Evolutionary conservation across 2,113 vertebrate species (phyloP).

Genomic region (Vombatus ursinus): DNA sequence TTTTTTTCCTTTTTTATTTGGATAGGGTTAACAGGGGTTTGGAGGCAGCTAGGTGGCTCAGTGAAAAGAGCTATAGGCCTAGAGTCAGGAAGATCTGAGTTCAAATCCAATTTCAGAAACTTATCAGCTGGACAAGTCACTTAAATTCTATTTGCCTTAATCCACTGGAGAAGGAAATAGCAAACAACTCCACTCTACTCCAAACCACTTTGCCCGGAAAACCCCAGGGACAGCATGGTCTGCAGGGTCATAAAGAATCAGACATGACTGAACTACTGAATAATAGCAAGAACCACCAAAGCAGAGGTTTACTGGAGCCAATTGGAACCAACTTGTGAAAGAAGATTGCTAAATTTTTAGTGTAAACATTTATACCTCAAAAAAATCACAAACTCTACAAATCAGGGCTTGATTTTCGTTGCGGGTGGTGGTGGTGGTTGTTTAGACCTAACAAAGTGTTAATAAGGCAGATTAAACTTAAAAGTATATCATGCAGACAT

Average conservation of each 20-base stretch:
- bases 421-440: background rate
- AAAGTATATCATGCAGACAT: background rate
- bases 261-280: background rate
- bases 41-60: background rate
- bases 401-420: background rate
- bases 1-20: background rate
- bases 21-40: background rate
- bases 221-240: background rate
- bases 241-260: background rate
- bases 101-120: background rate
- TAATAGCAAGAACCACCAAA: background rate
- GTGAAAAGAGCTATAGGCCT: background rate
- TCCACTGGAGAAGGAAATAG: background rate
- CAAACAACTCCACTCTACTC: background rate
- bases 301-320: background rate
- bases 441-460: background rate
- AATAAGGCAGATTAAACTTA: background rate
- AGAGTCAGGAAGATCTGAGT: background rate
- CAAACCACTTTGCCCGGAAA: background rate
- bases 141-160: background rate
- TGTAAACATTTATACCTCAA: background rate
- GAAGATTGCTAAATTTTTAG: background rate
- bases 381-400: background rate
- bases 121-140: background rate
- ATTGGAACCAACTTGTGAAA: background rate